Evolutionary conservation across 1,140 invertebrate genomes (phyloP).

Genomic region (Pseudobourletiella spinata): DNA sequence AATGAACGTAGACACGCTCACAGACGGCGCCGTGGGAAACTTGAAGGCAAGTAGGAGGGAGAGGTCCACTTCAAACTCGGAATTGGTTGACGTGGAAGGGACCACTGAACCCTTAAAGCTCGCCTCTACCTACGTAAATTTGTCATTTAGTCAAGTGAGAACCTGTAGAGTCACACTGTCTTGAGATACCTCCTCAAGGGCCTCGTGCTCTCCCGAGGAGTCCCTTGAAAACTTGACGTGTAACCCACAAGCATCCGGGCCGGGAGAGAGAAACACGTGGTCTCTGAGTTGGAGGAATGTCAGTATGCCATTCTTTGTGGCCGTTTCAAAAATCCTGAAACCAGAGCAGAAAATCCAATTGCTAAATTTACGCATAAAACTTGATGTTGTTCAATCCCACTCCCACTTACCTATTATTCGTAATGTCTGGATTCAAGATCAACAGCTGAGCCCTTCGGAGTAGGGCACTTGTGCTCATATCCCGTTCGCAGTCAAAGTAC

Average conservation of each 20-base stretch:
- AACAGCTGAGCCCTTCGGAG: constrained; percentile 11
- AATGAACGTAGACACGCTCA: background rate
- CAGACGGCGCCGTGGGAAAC: background rate
- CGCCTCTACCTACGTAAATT: background rate
- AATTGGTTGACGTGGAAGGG: background rate
- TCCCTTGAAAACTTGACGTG: background rate
- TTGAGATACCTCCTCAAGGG: background rate
- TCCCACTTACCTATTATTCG: constrained; percentile 22
- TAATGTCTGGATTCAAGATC: constrained; percentile 18
- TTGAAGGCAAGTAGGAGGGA: background rate
- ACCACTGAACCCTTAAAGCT: background rate
- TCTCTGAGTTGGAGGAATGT: no score
- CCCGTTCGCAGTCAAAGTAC: constrained; percentile 33
- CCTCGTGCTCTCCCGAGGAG: no score
- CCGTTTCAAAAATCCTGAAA: constrained; percentile 12
- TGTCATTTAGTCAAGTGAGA: background rate
- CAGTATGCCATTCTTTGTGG: constrained; percentile 4
- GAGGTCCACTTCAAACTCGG: background rate
- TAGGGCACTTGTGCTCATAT: no score
- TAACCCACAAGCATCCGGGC: no score
- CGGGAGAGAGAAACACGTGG: no score
- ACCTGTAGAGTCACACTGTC: background rate
- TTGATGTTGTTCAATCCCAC: constrained; percentile 4
- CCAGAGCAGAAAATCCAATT: constrained; percentile 1
- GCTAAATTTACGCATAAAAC: background rate